Evolutionary conservation across 2,113 vertebrate genomes (phyloP).

Genomic region (Leptocoma aspasia): DNA sequence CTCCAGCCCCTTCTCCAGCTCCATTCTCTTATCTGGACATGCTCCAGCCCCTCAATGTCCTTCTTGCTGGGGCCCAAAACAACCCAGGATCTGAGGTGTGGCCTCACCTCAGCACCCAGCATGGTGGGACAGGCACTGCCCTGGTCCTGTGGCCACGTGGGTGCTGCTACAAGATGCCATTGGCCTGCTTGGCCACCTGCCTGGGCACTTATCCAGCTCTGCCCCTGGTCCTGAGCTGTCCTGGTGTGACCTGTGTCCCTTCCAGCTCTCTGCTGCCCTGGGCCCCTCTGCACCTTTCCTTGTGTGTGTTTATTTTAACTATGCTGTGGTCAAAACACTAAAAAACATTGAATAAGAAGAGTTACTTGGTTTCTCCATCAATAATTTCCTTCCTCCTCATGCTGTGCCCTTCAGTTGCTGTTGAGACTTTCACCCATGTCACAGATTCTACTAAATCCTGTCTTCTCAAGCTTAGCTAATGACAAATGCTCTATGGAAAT

Average conservation of each 20-base stretch:
- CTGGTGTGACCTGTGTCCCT: neutral
- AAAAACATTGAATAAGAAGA: neutral
- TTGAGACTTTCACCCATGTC: neutral
- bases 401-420: slow-evolving; percentile 1
- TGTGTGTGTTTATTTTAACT: neutral
- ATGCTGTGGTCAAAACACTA: neutral
- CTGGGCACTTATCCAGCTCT: neutral
- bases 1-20: neutral
- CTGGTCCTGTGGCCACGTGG: neutral
- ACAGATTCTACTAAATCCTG: slow-evolving; percentile 3
- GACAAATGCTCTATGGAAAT: slow-evolving; percentile 52
- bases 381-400: neutral
- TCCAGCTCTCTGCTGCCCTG: neutral
- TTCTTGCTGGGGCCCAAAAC: neutral
- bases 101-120: neutral
- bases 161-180: accelerated
- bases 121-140: accelerated
- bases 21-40: accelerated
- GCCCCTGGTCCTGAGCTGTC: neutral
- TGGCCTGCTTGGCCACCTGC: neutral
- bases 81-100: neutral
- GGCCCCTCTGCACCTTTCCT: neutral
- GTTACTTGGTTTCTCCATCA: neutral
- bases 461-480: slow-evolving; percentile 27
- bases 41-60: neutral